Base-by-base conservation (phyloP, 1,140 invertebrate species). In the Acromyrmex heyeri region DNA sequence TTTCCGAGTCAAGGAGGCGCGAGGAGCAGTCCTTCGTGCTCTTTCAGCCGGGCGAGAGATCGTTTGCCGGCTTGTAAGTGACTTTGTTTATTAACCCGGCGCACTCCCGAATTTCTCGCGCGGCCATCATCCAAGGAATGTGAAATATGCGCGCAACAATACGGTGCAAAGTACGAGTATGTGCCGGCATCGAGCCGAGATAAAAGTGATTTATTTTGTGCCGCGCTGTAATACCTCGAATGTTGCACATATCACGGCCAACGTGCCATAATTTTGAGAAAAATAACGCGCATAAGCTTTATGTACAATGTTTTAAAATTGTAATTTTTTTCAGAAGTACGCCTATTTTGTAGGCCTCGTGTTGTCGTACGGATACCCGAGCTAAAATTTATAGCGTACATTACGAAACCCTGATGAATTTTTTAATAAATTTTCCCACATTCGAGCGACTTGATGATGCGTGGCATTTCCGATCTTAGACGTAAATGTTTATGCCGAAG, bases 1-100 rank as follows among this genome's bases (percentile, higher is more conserved):
- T 83, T 83, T 83, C 79, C 79, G 79, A 75, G 21, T 8, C 69
- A 83, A 83, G 79, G 79, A 83, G 79, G 79, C 79, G 79, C 65
- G 55, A 61, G 50, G 14, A 72, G 16, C 48, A 18, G 27, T 4
- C 44, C 44, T 5, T 34, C 18, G 79, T 34, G 24, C 79, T 73
- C 70, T 73, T 50, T 82, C 79, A 61, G 53, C 55, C 53, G n/a
- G 6, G 21, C 61, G 53, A 44, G 53, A 16, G 24, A 61, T 59
- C 65, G 65, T 30, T 48, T 27, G 78, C 34, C n/a, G 10, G 18
- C 55, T 34, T 34, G 38, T 61, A 50, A 83, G 38, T 73, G 67
- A 73, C 53, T 73, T 82, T 82, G 67, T 82, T 82, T 82, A 73
- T 73, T 82, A 82, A 82, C 38, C 55, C 53, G 30, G 21, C 30